Base-by-base conservation (phyloP, 1,140 invertebrate species). In the Dreissena rostriformis region DNA sequence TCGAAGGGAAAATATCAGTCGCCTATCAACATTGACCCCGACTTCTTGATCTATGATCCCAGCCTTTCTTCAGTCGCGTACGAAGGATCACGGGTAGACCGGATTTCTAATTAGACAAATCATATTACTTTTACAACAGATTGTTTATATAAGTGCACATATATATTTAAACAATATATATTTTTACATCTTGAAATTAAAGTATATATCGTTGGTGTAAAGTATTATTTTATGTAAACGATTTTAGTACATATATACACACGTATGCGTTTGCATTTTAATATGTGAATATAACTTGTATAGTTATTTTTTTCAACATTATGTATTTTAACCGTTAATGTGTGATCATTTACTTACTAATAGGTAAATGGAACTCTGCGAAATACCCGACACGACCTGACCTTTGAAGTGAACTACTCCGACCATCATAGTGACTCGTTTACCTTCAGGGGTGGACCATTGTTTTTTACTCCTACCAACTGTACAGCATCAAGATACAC, bases 21-120 rank as follows among this genome's bases (percentile, higher is more conserved):
- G 11, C 98, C 98, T 29, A 97, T 99, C 88, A 97, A 99, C 95
- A 95, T 99, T 82, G 97, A 99, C 91, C 98, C 98, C 5, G 96
- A 95, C 87, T 96, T 97, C 91, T 95, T 99, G 71, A 95, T 99
- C 57, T 99, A 97, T 94, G 98, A 99, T 94, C 97, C 98, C 28
- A 98, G 98, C 94, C 95, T 99, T 82, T 95, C 97, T 81, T 95
- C 96, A 78, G 95, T 99, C 86, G 96, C 98, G 91, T 96, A 99
- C 93, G 97, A 98, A 94, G 98, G 94, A 96, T 97, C 93, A 96
- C 96, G 94, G 97, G 98, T 94, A 95, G 95, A 94, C 70, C 49
- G 12, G 8, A 39, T 5, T 39, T 2, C 8, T 5, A 39, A 39
- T 39, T 5, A 39, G 39, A 2, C 39, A 8, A 39, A 5, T 2